Evolutionary conservation across 2,888 invertebrate genomes (phyloP).

Genomic region (Patella ulyssiponensis): DNA sequence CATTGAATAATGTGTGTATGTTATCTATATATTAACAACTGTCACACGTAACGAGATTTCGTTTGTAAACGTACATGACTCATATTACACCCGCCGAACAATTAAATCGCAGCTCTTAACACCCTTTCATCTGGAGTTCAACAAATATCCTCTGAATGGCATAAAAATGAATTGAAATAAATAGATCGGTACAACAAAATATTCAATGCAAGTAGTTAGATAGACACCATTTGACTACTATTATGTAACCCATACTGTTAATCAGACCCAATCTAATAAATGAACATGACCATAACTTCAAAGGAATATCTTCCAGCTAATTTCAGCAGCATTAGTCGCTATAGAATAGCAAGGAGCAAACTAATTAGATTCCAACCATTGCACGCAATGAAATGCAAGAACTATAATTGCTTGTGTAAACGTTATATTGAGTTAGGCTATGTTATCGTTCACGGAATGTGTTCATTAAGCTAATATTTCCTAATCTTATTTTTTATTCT

Average conservation of each 20-base stretch:
- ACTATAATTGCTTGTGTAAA: conserved; percentile 11
- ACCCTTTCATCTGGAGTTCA: too few relatives aligned
- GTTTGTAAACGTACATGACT: too few relatives aligned
- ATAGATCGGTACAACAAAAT: too few relatives aligned
- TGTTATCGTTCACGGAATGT: conserved; percentile 3
- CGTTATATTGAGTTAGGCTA: background rate
- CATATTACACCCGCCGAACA: too few relatives aligned
- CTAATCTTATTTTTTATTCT: conserved; percentile 4
- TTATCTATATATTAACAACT: too few relatives aligned
- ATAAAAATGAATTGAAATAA: too few relatives aligned
- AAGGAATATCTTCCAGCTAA: background rate
- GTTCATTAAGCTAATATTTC: conserved; percentile 9
- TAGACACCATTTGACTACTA: background rate
- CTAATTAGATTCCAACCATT: background rate
- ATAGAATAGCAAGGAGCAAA: background rate
- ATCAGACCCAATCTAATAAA: background rate
- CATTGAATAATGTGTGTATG: too few relatives aligned
- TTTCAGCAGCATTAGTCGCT: background rate
- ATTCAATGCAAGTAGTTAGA: background rate
- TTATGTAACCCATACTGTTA: background rate
- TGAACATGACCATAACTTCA: background rate
- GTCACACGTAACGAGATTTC: too few relatives aligned
- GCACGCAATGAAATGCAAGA: background rate
- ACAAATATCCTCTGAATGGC: too few relatives aligned
- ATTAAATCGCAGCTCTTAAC: too few relatives aligned